phyloP scores from a whole-genome alignment of 2,797 vertebrate species.

The Limosa lapponica region DNA sequence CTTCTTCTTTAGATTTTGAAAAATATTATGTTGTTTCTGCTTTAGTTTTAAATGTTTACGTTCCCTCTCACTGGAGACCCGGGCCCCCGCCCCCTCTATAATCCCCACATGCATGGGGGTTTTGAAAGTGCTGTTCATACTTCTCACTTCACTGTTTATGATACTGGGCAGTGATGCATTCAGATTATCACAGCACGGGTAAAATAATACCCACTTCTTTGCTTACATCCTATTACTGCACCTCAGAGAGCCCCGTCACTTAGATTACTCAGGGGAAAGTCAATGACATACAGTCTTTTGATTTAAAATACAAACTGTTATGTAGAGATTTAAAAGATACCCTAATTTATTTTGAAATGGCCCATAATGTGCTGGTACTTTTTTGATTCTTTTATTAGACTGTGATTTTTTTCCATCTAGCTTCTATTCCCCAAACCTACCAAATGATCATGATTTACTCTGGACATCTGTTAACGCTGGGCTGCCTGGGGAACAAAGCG shows the following conservation, averaged over 20 bases:
- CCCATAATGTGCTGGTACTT: neutral
- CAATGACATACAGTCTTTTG: constrained; percentile 6
- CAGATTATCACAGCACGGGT: constrained; percentile 57
- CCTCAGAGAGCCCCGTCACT: constrained; percentile 40
- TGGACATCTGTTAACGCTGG: constrained; percentile 39
- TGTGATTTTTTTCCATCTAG: neutral
- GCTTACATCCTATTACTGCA: constrained; percentile 57
- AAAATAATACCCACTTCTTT: constrained; percentile 66
- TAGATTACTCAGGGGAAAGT: constrained; percentile 54
- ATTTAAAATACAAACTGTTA: constrained; percentile 37
- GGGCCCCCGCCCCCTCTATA: neutral
- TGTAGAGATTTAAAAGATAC: constrained; percentile 27
- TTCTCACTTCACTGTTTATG: constrained; percentile 36
- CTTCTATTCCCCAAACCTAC: neutral
- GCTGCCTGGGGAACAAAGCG: constrained; percentile 14
- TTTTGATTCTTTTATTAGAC: constrained; percentile 8
- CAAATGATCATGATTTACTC: constrained; percentile 44
- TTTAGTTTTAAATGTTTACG: neutral
- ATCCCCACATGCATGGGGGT: neutral
- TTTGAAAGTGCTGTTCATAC: constrained; percentile 14
- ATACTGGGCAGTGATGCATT: constrained; percentile 61
- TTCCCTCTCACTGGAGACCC: neutral
- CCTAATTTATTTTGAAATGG: constrained; percentile 42
- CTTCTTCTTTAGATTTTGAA: neutral
- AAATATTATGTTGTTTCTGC: neutral